These are phyloP conservation scores for Neoniphon sammara DNA, from an alignment of 2,797 vertebrate species.

Conservation along the genomic window DNA sequence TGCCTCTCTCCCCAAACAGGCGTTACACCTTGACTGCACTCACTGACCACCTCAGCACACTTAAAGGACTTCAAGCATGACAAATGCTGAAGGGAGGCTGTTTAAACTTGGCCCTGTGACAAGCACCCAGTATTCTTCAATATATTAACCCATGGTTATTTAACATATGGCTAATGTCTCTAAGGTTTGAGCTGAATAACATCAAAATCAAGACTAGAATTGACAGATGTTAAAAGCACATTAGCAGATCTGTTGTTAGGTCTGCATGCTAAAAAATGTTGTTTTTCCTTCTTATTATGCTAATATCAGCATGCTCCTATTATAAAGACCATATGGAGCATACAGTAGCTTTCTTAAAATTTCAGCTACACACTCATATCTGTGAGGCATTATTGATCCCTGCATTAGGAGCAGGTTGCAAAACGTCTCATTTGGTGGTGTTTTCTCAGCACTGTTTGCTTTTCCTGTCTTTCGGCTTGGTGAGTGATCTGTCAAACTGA, in stretches of 20 bases:
- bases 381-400: constrained; percentile 62
- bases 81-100: constrained; percentile 54
- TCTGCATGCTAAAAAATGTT: constrained; percentile 46
- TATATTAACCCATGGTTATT: constrained; percentile 36
- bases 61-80: constrained; percentile 65
- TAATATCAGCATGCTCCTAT: constrained; percentile 50
- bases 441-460: constrained; percentile 74
- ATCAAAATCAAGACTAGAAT: constrained; percentile 33
- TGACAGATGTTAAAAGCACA: constrained; percentile 60
- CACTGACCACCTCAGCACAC: constrained; percentile 54
- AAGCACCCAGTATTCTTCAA: constrained; percentile 24
- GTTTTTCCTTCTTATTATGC: constrained; percentile 68
- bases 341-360: constrained; percentile 35
- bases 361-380: constrained; percentile 13
- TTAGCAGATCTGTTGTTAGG: constrained; percentile 62
- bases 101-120: constrained; percentile 38
- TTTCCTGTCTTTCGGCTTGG: constrained; percentile 75
- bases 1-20: constrained; percentile 19
- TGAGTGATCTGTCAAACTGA: constrained; percentile 75
- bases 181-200: constrained; percentile 23
- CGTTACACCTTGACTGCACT: constrained; percentile 54
- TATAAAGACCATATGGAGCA: constrained; percentile 63
- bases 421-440: constrained; percentile 61
- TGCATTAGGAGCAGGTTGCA: constrained; percentile 51
- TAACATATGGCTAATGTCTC: constrained; percentile 51